These are phyloP conservation scores for Conger conger DNA, from an alignment of 2,113 vertebrate genomes.

Conservation along the genomic window DNA sequence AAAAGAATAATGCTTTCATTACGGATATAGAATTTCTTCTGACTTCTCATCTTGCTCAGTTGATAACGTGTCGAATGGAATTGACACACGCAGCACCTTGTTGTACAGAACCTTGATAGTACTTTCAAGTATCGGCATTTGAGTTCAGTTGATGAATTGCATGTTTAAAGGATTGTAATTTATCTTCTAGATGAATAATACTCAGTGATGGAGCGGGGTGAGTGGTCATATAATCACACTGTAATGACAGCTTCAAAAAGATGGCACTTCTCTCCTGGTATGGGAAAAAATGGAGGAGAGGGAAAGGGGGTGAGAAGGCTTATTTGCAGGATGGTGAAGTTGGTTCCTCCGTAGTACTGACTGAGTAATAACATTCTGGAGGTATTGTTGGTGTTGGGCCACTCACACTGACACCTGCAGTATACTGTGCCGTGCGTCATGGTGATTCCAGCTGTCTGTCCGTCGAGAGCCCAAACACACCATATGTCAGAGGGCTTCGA, in stretches of 20 bases:
- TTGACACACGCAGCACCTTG: conserved; percentile 59
- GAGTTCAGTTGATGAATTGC: conserved; percentile 16
- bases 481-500: neutral
- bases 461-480: neutral
- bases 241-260: conserved; percentile 7
- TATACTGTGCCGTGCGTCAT: neutral
- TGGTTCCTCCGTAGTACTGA: too few relatives aligned
- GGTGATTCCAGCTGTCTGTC: neutral
- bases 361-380: too few relatives aligned
- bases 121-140: conserved; percentile 8
- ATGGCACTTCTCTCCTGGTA: neutral
- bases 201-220: neutral
- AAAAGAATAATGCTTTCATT: conserved; percentile 60
- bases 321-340: neutral
- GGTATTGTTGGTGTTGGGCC: neutral
- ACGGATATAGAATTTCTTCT: conserved; percentile 42
- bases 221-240: conserved; percentile 31
- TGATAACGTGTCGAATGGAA: conserved; percentile 39
- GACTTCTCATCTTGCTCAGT: conserved; percentile 20
- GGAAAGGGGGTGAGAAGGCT: neutral
- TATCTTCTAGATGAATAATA: conserved; percentile 11
- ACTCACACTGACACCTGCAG: neutral
- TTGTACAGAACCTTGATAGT: conserved; percentile 12
- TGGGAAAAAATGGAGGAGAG: neutral
- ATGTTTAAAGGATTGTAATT: conserved; percentile 40